These are phyloP conservation scores for Manis crassicaudata DNA, from an alignment of 2,797 vertebrate species.

Conservation along the genomic window DNA sequence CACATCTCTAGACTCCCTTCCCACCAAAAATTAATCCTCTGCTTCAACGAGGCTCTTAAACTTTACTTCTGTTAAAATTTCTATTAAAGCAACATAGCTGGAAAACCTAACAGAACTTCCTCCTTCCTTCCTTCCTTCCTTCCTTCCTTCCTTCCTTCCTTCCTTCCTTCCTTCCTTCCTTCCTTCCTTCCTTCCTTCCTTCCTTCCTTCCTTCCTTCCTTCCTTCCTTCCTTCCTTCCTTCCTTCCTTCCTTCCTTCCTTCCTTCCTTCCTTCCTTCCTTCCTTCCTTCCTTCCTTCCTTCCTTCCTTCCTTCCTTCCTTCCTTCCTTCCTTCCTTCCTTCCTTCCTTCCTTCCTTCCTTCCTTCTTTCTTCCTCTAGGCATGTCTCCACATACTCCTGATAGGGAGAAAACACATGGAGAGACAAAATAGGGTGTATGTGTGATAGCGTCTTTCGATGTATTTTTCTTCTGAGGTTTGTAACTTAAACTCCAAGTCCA, in stretches of 20 bases:
- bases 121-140: too few relatives aligned
- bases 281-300: too few relatives aligned
- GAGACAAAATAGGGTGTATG: background rate
- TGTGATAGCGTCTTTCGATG: background rate
- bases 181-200: accelerated
- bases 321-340: accelerated
- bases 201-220: too few relatives aligned
- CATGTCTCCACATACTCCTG: background rate
- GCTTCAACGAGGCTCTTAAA: background rate
- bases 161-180: accelerated
- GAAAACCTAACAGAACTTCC: background rate
- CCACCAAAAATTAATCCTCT: constrained; percentile 41
- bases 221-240: too few relatives aligned
- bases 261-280: too few relatives aligned
- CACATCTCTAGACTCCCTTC: background rate
- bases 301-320: too few relatives aligned
- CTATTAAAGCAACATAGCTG: constrained; percentile 15
- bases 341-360: accelerated
- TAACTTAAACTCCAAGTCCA: constrained; percentile 57
- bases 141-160: too few relatives aligned
- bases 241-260: accelerated
- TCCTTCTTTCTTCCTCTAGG: background rate
- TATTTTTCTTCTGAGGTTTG: constrained; percentile 43
- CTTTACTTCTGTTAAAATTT: constrained; percentile 11
- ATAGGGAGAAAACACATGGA: background rate